Base-by-base conservation (phyloP, 2,888 invertebrate genomes). In the Brenthis daphne region DNA sequence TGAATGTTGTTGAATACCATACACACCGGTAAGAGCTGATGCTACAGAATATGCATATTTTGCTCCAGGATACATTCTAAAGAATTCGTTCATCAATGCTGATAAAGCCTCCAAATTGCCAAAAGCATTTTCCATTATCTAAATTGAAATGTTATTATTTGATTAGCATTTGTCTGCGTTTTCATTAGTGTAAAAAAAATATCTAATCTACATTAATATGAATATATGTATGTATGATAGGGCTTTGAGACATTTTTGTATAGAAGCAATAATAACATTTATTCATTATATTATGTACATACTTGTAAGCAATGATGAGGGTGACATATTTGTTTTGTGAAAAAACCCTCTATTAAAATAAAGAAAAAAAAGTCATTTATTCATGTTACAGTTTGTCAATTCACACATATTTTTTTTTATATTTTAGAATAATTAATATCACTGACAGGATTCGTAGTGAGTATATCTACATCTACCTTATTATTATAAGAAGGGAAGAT, bases 11-110 rank as follows among this genome's bases (percentile, higher is more conserved):
- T 85, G 78, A 0, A 90, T 56, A 0, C 85, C 85, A 43, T 81
- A 82, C 0, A 80, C 76, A 4, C 91, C 90, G 24, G 82, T 83
- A 0, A 92, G 76, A 0, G 86, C 92, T 6, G 91, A 88, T 0
- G 89, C 80, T 0, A 90, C 80, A 0, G 92, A 90, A 65, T 87
- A 92, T 0, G 90, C 87, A 0, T 77, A 76, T 69, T 83, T 88
- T 0, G 86, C 78, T 33, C 84, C 83, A 43, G 92, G 92, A 51
- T 77, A 92, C 80, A 90, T 79, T 29, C 58, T 60, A 61, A 92
- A 92, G 75, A 91, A 92, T 71, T 89, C 86, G 57, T 90, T 90
- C 90, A 92, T 90, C 5, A 92, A 74, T 0, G 78, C 78, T 14
- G 89, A 83, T 8, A 90, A 71, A 0, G 82, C 72, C 72, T 92